Evolutionary conservation across 2,113 vertebrate genomes (phyloP).

Genomic region (Corythornis cristatus): DNA sequence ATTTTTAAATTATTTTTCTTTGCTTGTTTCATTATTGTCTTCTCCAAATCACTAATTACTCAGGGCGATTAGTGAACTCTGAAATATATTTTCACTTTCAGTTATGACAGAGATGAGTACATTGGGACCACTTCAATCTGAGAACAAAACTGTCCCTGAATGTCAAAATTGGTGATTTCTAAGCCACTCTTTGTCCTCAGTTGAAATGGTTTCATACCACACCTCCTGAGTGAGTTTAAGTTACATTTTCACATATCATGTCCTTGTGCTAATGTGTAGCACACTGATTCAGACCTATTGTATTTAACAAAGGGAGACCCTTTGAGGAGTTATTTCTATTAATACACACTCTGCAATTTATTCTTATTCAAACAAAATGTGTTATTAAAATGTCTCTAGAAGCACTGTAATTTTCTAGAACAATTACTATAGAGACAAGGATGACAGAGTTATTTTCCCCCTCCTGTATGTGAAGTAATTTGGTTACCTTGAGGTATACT

Average conservation of each 20-base stretch:
- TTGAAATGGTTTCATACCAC: neutral
- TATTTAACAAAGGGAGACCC: neutral
- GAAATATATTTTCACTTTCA: neutral
- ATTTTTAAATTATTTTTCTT: neutral
- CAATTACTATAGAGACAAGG: neutral
- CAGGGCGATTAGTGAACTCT: neutral
- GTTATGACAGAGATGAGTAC: neutral
- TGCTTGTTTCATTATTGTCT: neutral
- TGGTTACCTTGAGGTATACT: neutral
- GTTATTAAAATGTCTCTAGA: slow-evolving; percentile 10
- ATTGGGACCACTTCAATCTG: neutral
- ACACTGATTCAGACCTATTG: neutral
- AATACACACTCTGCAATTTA: neutral
- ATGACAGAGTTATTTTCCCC: slow-evolving; percentile 18
- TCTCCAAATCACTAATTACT: neutral
- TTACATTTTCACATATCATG: neutral
- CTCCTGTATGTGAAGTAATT: neutral
- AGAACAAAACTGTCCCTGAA: neutral
- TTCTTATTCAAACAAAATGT: neutral
- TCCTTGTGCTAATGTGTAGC: neutral
- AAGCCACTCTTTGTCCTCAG: neutral
- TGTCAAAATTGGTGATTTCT: neutral
- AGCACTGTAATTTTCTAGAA: slow-evolving; percentile 18
- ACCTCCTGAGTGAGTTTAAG: neutral
- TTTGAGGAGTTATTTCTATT: slow-evolving; percentile 1